Percentiles rank a stretch among this genome's conserved stretches.
These are phyloP conservation scores for Muschampia plurimacula DNA, from an alignment of 2,888 invertebrate genomes.

Conservation along the genomic window DNA sequence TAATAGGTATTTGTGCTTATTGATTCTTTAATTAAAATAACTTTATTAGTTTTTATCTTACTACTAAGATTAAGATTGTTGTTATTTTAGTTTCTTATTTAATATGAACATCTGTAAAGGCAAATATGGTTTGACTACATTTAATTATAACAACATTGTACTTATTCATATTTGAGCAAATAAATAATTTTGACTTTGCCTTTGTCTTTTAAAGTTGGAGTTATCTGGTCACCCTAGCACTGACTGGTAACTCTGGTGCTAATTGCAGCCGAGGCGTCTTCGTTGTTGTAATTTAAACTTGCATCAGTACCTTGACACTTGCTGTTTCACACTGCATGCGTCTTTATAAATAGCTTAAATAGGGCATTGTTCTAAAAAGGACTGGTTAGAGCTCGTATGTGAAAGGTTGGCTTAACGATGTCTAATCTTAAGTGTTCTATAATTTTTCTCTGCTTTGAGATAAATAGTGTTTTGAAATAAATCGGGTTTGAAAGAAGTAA, in stretches of 20 bases:
- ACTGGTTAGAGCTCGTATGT: not conserved
- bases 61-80: too few species aligned
- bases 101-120: too few species aligned
- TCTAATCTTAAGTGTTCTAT: not conserved
- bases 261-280: constrained; percentile 66
- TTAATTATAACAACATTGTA: too few species aligned
- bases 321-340: constrained; percentile 48
- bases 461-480: too few species aligned
- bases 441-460: not conserved
- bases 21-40: too few species aligned
- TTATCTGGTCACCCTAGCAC: not conserved
- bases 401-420: not conserved
- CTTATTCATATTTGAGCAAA: too few species aligned
- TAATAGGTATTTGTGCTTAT: too few species aligned
- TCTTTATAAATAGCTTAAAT: constrained; percentile 16
- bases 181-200: too few species aligned
- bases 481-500: too few species aligned
- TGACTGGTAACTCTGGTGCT: constrained; percentile 46
- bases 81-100: too few species aligned
- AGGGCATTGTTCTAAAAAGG: constrained; percentile 5
- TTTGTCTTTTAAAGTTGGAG: not conserved
- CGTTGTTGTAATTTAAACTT: constrained; percentile 68
- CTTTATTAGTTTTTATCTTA: too few species aligned
- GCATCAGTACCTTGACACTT: constrained; percentile 52
- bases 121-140: too few species aligned